Base-by-base conservation (phyloP, 2,797 vertebrate genomes). In the Characodon lateralis region DNA sequence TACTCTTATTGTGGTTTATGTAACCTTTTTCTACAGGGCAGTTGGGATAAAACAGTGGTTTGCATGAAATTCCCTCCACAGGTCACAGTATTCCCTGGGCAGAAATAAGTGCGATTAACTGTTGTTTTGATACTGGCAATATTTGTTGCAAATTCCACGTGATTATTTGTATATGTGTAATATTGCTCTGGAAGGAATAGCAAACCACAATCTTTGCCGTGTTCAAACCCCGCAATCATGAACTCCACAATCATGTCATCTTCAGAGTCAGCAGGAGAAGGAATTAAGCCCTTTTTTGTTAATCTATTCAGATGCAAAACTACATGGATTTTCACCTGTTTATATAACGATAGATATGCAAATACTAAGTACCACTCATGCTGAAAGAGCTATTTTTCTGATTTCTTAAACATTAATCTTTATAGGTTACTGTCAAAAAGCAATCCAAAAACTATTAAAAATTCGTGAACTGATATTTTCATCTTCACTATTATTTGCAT, bases 271-370 rank as follows among this genome's bases (percentile, higher is more conserved):
- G 26, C 65, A 70, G 66, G 72, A 76, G 78, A 50, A 26, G 77
- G 79, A 85, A 81, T 79, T 72, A 83, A 78, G 50, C 50, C 31
- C 56, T 87, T 73, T 80, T 84, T 77, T 72, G 59, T 83, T 46
- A 76, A 78, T 28, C 75, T 61, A 84, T 89, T 89, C 74, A 84
- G 72, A 89, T 89, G 86, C 83, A 84, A 88, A 91, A 50, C 41
- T n/a, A 78, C 71, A 66, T 48, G 53, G 61, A 82, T 72, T 71
- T 50, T 53, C 76, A 88, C 56, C 77, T 85, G 78, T 80, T 87
- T 82, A 73, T 69, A 73, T 80, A 31, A 69, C 0, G 3, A 83
- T 83, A 69, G 77, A 82, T 65, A 86, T 88, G 85, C 78, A 88
- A 87, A 88, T 89, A 43, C 10, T 0, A 82, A 63, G 35, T 9